Base-by-base conservation (phyloP, 2,113 vertebrate genomes). In the Colius striatus region DNA sequence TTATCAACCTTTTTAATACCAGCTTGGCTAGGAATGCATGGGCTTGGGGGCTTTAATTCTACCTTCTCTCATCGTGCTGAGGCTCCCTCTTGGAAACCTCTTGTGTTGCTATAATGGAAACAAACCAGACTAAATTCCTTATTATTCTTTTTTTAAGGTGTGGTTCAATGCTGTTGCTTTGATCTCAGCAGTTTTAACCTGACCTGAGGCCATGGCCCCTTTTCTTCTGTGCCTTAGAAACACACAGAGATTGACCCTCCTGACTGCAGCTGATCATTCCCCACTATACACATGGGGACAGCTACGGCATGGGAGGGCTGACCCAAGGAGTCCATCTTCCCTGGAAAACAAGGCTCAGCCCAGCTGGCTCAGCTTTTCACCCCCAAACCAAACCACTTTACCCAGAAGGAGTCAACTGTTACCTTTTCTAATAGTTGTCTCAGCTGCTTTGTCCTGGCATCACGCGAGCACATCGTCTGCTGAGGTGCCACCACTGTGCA, bases 341-440 rank as follows among this genome's bases (percentile, higher is more conserved):
- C 74, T 36, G 60, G 18, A 81, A 92, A 81, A 6, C n/a, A 26
- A 41, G 10, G 70, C 74, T 90, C 63, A 70, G 62, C 65, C 43
- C 66, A 63, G 10, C 27, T 73, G 6, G 1, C 38, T 74, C 1
- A 0, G 6, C 2, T 27, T 90, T 62, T 18, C 13, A 18, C 29
- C 16, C 32, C 29, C 43, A 27, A 47, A 55, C 61, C 91, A 20
- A 47, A 51, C 27, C 54, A 8, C 23, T 41, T 36, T 6, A 7
- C 38, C 16, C 58, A 23, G 61, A 34, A 53, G 73, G 65, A 60
- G 30, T 54, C 76, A 3, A 7, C 58, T 41, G 7, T 98, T 98
- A 99, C 99, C 99, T 99, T 99, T 97, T 99, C 99, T 98, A 99
- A 97, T 55, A 99, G 99, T 97, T 99, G 99, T 96, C 99, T 98